A percentile compares a stretch with the other conserved stretches of the same genome.
Evolutionary conservation across 2,888 invertebrate genomes (phyloP).

Genomic region (Hydropsyche betteni): DNA sequence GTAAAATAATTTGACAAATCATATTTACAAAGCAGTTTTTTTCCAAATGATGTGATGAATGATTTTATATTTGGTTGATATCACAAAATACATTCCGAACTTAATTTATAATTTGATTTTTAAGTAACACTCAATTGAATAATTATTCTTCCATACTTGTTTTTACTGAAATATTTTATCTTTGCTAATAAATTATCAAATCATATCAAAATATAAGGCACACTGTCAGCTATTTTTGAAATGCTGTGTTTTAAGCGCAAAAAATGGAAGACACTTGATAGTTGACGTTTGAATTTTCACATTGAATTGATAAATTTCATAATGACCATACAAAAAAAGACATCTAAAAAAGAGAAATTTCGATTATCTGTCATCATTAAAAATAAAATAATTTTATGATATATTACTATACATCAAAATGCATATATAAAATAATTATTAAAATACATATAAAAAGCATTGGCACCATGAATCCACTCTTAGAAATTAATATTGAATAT

Average conservation of each 20-base stretch:
- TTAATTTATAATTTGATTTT: too few relatives aligned
- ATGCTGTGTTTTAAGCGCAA: not conserved
- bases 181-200: too few relatives aligned
- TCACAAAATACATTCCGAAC: too few relatives aligned
- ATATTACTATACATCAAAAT: conserved; percentile 8
- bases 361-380: not conserved
- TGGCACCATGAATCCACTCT: conserved; percentile 49
- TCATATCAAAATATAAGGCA: conserved; percentile 1
- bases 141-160: too few relatives aligned
- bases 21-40: too few relatives aligned
- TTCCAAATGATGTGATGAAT: too few relatives aligned
- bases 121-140: too few relatives aligned
- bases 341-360: not conserved
- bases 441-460: conserved; percentile 40
- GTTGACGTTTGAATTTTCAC: not conserved
- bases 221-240: not conserved
- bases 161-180: too few relatives aligned
- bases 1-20: too few relatives aligned
- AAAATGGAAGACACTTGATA: conserved; percentile 17
- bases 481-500: conserved; percentile 26
- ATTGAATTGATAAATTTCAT: not conserved
- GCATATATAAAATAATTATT: not conserved
- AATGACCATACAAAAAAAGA: not conserved
- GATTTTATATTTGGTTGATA: too few relatives aligned
- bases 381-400: not conserved